Evolutionary conservation across 1,140 invertebrate species (phyloP), one percentile per base, ranked within the genome.

Genomic region (Bombus pascuorum): DNA sequence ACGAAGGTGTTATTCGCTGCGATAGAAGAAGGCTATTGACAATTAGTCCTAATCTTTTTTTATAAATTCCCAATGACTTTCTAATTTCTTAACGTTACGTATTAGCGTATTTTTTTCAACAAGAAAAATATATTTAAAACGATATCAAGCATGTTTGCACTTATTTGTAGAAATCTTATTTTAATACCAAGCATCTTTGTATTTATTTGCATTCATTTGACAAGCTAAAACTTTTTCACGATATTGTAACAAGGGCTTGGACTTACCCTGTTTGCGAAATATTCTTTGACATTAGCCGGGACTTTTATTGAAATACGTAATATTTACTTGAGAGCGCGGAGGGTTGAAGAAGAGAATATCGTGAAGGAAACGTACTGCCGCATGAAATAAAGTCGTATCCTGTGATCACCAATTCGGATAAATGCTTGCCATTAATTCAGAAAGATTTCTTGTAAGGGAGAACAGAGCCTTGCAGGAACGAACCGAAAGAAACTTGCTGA

Each of bases 361-460:
- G 57, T 9, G 4, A n/a, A 68, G 4, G 32, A 44, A 53, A 66
- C 5, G 65, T 53, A 84, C 25, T 47, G 25, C 32, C 75, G 15
- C 66, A 8, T 65, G 83, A 59, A 80, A 80, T 73, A 73, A 80
- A 53, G 57, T 53, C 71, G 34, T 70, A 73, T 86, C 32, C 18
- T 39, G 66, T 53, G 83, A 91, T 92, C 90, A 79, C 85, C 91
- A 89, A 93, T 93, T 80, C 84, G 62, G 70, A 86, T 91, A 92
- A 93, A 93, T 91, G 90, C 80, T 82, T 39, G 86, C 90, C 87
- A 93, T 94, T 93, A 93, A 93, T 93, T 93, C 90, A 82, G 86
- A 86, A 83, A 76, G 86, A 81, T 73, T 76, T 81, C 82, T 78
- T 32, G 74, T 44, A 66, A 59, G 75, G 73, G 73, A 83, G 75